Conservation (phyloP, 2,797 vertebrate genomes). For the Poeciliopsis turneri region DNA sequence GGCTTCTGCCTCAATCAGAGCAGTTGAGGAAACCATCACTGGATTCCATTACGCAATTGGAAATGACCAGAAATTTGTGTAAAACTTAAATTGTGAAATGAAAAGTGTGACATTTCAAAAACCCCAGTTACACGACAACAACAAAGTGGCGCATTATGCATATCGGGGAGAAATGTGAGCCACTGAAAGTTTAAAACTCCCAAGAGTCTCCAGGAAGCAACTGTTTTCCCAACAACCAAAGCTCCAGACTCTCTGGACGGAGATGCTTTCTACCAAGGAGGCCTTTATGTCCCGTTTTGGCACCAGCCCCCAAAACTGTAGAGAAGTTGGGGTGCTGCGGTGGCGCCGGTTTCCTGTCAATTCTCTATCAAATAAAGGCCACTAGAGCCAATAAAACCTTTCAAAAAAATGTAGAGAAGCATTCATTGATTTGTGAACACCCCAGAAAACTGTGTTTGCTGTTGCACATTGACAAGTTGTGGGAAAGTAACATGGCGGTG, state of each 20-base stretch:
- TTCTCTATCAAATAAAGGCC: too few relatives aligned
- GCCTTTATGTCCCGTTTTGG: neutral
- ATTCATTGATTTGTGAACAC: neutral
- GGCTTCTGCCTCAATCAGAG: neutral
- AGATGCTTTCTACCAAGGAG: too few relatives aligned
- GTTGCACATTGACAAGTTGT: neutral
- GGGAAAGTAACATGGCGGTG: neutral
- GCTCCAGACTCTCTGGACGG: too few relatives aligned
- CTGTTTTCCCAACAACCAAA: too few relatives aligned
- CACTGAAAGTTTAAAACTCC: too few relatives aligned
- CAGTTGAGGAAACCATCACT: neutral
- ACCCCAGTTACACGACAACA: neutral
- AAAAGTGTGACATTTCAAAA: neutral
- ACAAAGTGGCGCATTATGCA: too few relatives aligned
- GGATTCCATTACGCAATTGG: neutral
- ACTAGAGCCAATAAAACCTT: too few relatives aligned
- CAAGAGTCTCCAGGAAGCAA: too few relatives aligned
- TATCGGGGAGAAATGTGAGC: too few relatives aligned
- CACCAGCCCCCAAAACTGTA: neutral
- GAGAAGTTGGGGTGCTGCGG: too few relatives aligned
- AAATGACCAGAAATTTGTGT: neutral
- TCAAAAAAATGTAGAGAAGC: too few relatives aligned
- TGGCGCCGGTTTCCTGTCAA: too few relatives aligned
- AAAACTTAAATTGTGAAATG: neutral
- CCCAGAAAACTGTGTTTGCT: neutral